Conservation (phyloP, 1,140 invertebrate species). For the Bradysia coprophila region DNA sequence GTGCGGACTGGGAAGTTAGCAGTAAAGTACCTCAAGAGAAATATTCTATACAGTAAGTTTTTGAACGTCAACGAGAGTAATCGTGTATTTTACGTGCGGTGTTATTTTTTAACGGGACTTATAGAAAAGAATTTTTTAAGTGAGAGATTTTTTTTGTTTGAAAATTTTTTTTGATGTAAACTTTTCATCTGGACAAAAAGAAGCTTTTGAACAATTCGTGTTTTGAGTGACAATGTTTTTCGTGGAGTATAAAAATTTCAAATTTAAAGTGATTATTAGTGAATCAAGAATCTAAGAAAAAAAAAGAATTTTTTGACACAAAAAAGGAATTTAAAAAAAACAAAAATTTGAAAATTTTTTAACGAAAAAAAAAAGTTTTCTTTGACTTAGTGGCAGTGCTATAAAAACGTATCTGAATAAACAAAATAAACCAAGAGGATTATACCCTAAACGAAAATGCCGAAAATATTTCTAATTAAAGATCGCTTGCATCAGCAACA, state of each 20-base stretch:
- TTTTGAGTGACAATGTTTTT: too few relatives aligned
- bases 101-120: neutral
- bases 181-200: too few relatives aligned
- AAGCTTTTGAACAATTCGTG: too few relatives aligned
- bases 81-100: neutral
- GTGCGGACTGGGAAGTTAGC: neutral
- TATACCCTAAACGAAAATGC: too few relatives aligned
- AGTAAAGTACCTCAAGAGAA: neutral
- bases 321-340: neutral
- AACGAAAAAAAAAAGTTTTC: neutral
- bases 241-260: too few relatives aligned
- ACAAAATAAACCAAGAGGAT: slow-evolving; percentile 12
- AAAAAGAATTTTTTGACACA: neutral
- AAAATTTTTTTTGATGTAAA: too few relatives aligned
- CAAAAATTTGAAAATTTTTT: neutral
- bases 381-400: neutral
- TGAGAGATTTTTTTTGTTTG: neutral
- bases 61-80: neutral
- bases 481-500: slow-evolving; percentile 77
- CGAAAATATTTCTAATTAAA: slow-evolving; percentile 78
- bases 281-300: neutral
- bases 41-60: neutral
- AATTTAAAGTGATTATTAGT: neutral
- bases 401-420: neutral
- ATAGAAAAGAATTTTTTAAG: neutral